Evolutionary conservation across 2,113 vertebrate genomes (phyloP).

Genomic region (Petrocephalus zakoni): DNA sequence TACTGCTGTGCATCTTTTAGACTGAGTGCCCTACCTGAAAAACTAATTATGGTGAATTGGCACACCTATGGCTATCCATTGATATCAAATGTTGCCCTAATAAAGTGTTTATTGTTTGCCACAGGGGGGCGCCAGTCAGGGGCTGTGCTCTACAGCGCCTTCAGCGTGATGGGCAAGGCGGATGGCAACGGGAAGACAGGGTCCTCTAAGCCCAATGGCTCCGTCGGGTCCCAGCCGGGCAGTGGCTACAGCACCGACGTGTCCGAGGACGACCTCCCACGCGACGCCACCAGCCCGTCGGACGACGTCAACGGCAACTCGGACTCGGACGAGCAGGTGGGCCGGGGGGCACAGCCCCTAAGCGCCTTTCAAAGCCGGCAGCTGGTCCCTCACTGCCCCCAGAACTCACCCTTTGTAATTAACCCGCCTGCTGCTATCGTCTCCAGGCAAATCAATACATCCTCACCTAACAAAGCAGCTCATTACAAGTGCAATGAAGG

Average conservation of each 20-base stretch:
- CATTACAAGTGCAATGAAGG: background rate
- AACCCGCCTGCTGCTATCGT: background rate
- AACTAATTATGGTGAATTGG: background rate
- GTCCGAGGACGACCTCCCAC: constrained; percentile 87
- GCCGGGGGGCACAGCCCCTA: background rate
- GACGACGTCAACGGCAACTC: constrained; percentile 86
- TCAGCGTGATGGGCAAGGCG: constrained; percentile 77
- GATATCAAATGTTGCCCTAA: background rate
- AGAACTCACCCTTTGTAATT: background rate
- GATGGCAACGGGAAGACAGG: constrained; percentile 67
- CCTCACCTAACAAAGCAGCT: background rate
- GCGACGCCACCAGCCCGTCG: constrained; percentile 74
- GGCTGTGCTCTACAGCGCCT: constrained; percentile 80
- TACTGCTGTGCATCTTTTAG: constrained; percentile 66
- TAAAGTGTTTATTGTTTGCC: background rate
- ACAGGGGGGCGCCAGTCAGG: constrained; percentile 81
- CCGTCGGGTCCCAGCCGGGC: constrained; percentile 90
- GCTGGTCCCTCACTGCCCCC: background rate
- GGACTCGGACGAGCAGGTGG: constrained; percentile 91
- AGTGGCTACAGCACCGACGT: constrained; percentile 96
- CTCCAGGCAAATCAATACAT: background rate
- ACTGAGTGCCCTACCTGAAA: background rate
- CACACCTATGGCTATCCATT: background rate
- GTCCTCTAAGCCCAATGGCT: constrained; percentile 80
- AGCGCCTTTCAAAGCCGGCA: background rate